These are phyloP conservation scores for Thalassoma bifasciatum DNA, from an alignment of 2,113 vertebrate species.

Conservation along the genomic window DNA sequence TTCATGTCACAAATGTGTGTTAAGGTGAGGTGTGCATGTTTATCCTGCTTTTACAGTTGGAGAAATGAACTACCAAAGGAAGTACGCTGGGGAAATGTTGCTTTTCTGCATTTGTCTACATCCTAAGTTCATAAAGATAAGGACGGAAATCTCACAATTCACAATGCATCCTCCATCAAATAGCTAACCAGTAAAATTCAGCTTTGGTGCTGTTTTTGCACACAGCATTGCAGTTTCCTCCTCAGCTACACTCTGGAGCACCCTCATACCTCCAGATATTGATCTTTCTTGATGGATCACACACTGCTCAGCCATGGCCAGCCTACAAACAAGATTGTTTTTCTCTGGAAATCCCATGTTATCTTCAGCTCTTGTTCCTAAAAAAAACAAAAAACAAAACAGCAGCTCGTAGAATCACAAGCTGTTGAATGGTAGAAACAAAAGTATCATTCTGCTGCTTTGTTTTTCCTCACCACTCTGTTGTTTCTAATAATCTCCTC, in stretches of 20 bases:
- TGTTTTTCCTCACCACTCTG: conserved; percentile 1
- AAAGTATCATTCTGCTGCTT: neutral
- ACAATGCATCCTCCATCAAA: neutral
- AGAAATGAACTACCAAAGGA: too few relatives aligned
- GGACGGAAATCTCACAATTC: neutral
- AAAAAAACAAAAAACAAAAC: neutral
- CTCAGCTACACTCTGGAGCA: neutral
- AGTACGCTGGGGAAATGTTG: too few relatives aligned
- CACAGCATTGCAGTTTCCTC: conserved; percentile 3
- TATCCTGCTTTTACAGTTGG: too few relatives aligned
- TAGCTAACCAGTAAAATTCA: neutral
- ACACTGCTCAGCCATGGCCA: neutral
- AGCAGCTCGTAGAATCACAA: neutral
- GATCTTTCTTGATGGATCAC: conserved; percentile 22
- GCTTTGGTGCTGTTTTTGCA: neutral
- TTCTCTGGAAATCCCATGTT: neutral
- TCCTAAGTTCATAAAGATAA: neutral
- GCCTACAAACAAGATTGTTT: conserved; percentile 1
- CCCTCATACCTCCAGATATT: conserved; percentile 1
- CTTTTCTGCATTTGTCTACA: neutral
- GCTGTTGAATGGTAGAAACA: neutral
- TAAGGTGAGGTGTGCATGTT: neutral
- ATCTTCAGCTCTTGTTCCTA: neutral
- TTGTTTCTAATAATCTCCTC: conserved; percentile 3
- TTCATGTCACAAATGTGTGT: neutral